Evolutionary conservation across 2,888 invertebrate genomes (phyloP).

Genomic region (Trissolcus brochymenae): DNA sequence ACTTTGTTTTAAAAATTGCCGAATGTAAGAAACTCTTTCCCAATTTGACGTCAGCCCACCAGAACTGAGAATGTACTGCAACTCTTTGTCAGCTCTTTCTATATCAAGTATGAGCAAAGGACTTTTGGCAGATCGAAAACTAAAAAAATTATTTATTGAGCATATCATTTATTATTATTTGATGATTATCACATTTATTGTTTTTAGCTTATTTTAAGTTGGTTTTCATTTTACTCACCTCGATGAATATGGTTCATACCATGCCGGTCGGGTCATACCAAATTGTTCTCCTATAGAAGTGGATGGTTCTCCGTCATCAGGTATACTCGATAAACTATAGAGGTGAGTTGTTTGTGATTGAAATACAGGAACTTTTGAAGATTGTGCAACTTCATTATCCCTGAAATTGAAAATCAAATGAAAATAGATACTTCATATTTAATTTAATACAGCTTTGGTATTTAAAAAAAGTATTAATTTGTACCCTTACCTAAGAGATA

Average conservation of each 20-base stretch:
- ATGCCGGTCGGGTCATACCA: conserved; percentile 77
- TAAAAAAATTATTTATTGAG: conserved; percentile 49
- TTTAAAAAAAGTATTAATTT: conserved; percentile 1
- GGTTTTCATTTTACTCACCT: conserved; percentile 67
- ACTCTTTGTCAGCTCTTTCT: conserved; percentile 82
- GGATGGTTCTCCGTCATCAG: conserved; percentile 63
- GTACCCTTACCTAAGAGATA: conserved; percentile 63
- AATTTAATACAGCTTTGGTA: too few species aligned
- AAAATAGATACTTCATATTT: neutral
- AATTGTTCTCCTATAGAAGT: conserved; percentile 77
- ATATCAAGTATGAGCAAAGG: conserved; percentile 82
- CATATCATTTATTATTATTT: neutral
- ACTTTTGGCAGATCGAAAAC: conserved; percentile 81
- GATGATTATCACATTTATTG: neutral
- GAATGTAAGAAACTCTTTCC: conserved; percentile 81
- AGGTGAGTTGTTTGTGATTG: conserved; percentile 65
- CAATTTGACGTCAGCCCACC: conserved; percentile 82
- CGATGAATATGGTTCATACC: conserved; percentile 80
- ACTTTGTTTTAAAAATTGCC: conserved; percentile 83
- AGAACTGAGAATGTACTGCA: conserved; percentile 81
- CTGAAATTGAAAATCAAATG: conserved; percentile 57
- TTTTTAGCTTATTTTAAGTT: neutral
- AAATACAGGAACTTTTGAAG: conserved; percentile 65
- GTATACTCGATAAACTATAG: conserved; percentile 65
- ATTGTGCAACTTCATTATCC: conserved; percentile 65